phyloP scores from a whole-genome alignment of 2,113 vertebrate genomes.

The Apeltes quadracus region DNA sequence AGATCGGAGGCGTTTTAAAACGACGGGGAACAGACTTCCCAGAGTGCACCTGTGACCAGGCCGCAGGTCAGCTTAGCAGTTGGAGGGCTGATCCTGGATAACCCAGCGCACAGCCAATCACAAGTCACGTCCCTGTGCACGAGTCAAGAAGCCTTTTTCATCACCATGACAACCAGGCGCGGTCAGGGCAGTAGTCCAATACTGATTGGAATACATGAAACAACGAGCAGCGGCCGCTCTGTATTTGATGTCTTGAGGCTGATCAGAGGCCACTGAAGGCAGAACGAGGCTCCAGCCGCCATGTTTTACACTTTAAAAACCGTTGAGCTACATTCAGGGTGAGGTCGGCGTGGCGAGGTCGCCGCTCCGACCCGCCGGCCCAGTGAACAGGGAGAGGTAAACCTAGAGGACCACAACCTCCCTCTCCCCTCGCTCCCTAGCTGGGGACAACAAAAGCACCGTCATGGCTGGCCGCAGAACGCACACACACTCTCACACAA shows the following conservation, averaged over 20 bases:
- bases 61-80: slow-evolving; percentile 53
- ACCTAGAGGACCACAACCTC: slow-evolving; percentile 4
- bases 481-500: slow-evolving; percentile 11
- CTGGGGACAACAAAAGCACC: slow-evolving; percentile 60
- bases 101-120: slow-evolving; percentile 56
- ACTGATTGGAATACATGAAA: slow-evolving; percentile 22
- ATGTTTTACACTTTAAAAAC: slow-evolving; percentile 25
- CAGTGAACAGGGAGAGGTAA: slow-evolving; percentile 39
- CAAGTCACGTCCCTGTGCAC: slow-evolving; percentile 24
- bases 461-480: slow-evolving; percentile 35
- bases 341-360: slow-evolving; percentile 4
- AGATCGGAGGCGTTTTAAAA: slow-evolving; percentile 60
- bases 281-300: slow-evolving; percentile 11
- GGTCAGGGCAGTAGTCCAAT: slow-evolving; percentile 26
- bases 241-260: slow-evolving; percentile 16
- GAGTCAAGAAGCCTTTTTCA: too few relatives aligned
- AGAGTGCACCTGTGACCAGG: slow-evolving; percentile 22
- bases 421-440: slow-evolving; percentile 24
- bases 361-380: slow-evolving; percentile 19
- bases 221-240: slow-evolving; percentile 21
- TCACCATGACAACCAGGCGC: slow-evolving; percentile 13
- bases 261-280: slow-evolving; percentile 25
- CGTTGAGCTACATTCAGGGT: slow-evolving; percentile 55
- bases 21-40: slow-evolving; percentile 42
- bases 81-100: slow-evolving; percentile 52